Percentiles rank a stretch among this genome's conserved stretches.
These are phyloP conservation scores for Neodontobutis hainanensis DNA, from an alignment of 2,113 vertebrate genomes.

Conservation along the genomic window DNA sequence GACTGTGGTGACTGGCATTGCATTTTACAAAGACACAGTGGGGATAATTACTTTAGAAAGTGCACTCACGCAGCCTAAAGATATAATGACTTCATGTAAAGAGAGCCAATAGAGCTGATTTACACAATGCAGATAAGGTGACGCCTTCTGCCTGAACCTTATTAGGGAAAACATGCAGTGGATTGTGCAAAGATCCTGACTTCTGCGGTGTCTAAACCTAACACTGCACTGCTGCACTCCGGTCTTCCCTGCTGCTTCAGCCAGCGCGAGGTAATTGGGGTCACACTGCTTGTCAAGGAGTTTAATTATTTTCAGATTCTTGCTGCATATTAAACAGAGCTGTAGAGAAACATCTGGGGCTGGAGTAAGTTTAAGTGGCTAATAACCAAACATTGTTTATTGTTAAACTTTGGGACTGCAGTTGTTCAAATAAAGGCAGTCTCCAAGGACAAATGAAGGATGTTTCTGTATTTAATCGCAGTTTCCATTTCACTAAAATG, in stretches of 20 bases:
- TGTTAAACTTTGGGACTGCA: constrained; percentile 17
- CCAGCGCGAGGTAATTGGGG: constrained; percentile 64
- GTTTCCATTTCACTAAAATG: no score
- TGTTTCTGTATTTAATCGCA: no score
- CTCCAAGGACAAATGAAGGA: constrained; percentile 51
- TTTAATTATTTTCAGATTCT: constrained; percentile 69
- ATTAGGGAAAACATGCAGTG: constrained; percentile 31
- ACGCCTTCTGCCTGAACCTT: constrained; percentile 37
- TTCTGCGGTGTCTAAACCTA: constrained; percentile 16
- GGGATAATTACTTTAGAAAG: constrained; percentile 41
- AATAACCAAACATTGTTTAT: constrained; percentile 47
- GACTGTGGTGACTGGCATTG: no score
- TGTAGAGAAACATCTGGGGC: constrained; percentile 49
- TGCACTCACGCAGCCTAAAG: constrained; percentile 28
- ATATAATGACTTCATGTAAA: constrained; percentile 30
- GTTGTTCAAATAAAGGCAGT: constrained; percentile 46
- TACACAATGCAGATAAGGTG: neutral
- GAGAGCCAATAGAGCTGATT: neutral
- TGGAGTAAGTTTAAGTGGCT: constrained; percentile 37
- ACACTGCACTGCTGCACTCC: constrained; percentile 12
- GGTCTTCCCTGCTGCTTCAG: constrained; percentile 20
- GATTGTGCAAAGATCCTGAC: constrained; percentile 40
- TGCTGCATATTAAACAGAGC: constrained; percentile 59
- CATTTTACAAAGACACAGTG: constrained; percentile 38
- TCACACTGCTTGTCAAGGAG: constrained; percentile 55